phyloP scores from a whole-genome alignment of 2,113 vertebrate genomes.

The Salvator merianae region DNA sequence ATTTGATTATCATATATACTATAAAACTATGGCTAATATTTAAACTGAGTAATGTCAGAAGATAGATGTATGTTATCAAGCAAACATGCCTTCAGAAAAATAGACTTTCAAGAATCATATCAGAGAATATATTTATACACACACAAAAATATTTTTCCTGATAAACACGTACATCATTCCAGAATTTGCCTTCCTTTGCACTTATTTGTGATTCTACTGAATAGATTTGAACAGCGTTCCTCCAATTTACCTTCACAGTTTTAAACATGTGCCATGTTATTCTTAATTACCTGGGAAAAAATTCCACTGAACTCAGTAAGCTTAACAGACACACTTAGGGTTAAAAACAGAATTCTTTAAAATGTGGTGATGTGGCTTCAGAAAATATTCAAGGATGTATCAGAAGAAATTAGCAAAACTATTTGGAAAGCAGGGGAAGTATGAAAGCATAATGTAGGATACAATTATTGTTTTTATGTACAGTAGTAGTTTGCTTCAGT shows the following conservation, averaged over 20 bases:
- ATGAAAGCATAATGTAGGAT: too few species aligned
- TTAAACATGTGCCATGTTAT: not conserved
- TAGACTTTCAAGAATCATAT: conserved; percentile 27
- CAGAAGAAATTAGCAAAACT: too few species aligned
- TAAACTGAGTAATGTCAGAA: conserved; percentile 13
- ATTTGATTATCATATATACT: conserved; percentile 50
- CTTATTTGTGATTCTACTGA: conserved; percentile 51
- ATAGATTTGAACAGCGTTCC: conserved; percentile 30
- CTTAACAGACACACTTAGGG: not conserved
- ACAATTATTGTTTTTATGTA: too few species aligned
- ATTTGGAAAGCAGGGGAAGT: too few species aligned
- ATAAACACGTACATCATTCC: not conserved
- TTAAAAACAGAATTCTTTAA: not conserved
- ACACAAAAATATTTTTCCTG: not conserved
- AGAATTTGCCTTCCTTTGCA: conserved; percentile 20
- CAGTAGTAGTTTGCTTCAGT: too few species aligned
- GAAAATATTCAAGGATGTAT: not conserved
- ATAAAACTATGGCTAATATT: conserved; percentile 12
- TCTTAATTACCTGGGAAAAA: not conserved
- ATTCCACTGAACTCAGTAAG: not conserved
- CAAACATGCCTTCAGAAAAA: conserved; percentile 26
- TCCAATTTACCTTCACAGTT: conserved; percentile 6
- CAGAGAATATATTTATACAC: conserved; percentile 34
- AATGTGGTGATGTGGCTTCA: not conserved
- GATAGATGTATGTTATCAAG: not conserved